phyloP scores from a whole-genome alignment of 2,888 invertebrate genomes.

The Acronicta aceris region DNA sequence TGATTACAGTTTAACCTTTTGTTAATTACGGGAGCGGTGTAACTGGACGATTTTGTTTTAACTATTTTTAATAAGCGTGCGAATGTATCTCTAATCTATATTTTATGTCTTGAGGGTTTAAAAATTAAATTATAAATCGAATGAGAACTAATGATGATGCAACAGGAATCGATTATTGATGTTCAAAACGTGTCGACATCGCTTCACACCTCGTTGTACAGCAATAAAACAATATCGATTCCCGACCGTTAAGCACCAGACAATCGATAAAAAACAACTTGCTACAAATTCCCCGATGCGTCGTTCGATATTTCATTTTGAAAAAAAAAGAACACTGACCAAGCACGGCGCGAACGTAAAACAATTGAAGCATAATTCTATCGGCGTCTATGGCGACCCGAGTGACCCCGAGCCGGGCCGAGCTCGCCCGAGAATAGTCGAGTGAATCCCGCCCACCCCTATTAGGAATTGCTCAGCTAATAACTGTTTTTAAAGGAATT shows the following conservation, averaged over 20 bases:
- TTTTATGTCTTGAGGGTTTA: slow-evolving; percentile 32
- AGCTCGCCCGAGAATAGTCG: slow-evolving; percentile 62
- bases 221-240: slow-evolving; percentile 74
- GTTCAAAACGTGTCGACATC: slow-evolving; percentile 71
- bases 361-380: slow-evolving; percentile 86
- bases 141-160: slow-evolving; percentile 48
- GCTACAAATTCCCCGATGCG: slow-evolving; percentile 64
- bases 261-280: slow-evolving; percentile 64
- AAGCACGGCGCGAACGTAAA: slow-evolving; percentile 71
- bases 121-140: slow-evolving; percentile 37
- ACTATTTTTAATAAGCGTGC: slow-evolving; percentile 60
- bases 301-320: slow-evolving; percentile 63
- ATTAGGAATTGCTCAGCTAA: slow-evolving; percentile 69
- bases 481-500: slow-evolving; percentile 66
- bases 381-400: slow-evolving; percentile 67
- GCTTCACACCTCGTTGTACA: slow-evolving; percentile 75
- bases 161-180: slow-evolving; percentile 61
- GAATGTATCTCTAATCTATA: slow-evolving; percentile 39
- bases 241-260: slow-evolving; percentile 66
- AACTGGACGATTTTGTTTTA: slow-evolving; percentile 57
- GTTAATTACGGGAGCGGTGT: slow-evolving; percentile 72
- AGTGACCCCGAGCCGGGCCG: slow-evolving; percentile 56
- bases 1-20: slow-evolving; percentile 77
- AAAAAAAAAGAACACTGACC: slow-evolving; percentile 62
- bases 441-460: slow-evolving; percentile 70